These are phyloP conservation scores for Cheirogaleus medius DNA, from an alignment of 2,113 vertebrate species.

Conservation along the genomic window DNA sequence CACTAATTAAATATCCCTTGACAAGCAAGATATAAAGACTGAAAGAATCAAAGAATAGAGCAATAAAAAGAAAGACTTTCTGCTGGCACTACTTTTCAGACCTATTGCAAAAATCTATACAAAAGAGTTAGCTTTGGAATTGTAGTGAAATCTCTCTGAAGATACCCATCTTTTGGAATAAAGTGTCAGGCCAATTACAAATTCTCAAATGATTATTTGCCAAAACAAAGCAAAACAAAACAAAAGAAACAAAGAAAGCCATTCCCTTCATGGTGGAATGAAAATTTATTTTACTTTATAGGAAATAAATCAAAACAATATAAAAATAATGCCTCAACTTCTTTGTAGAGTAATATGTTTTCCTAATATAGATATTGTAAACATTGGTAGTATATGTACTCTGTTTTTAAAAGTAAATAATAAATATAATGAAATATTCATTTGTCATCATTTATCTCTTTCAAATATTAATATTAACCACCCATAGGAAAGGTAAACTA, in stretches of 20 bases:
- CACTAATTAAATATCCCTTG: not conserved
- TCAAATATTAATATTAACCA: not conserved
- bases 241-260: not conserved
- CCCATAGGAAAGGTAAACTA: not conserved
- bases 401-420: not conserved
- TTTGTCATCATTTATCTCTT: not conserved
- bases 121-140: not conserved
- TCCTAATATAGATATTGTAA: not conserved
- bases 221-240: constrained; percentile 12
- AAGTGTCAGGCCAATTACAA: not conserved
- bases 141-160: not conserved
- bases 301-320: constrained; percentile 17
- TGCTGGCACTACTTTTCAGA: constrained; percentile 16
- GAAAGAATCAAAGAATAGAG: not conserved
- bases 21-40: not conserved
- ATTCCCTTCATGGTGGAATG: not conserved
- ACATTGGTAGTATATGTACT: not conserved
- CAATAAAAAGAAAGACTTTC: not conserved
- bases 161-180: constrained; percentile 10
- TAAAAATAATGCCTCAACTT: not conserved
- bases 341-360: not conserved
- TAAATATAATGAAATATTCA: not conserved
- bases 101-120: not conserved
- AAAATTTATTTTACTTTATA: constrained; percentile 40
- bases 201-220: not conserved